Percentiles rank a stretch among this genome's conserved stretches.
Evolutionary conservation across 2,888 invertebrate genomes (phyloP).

Genomic region (Spisula subtruncata): DNA sequence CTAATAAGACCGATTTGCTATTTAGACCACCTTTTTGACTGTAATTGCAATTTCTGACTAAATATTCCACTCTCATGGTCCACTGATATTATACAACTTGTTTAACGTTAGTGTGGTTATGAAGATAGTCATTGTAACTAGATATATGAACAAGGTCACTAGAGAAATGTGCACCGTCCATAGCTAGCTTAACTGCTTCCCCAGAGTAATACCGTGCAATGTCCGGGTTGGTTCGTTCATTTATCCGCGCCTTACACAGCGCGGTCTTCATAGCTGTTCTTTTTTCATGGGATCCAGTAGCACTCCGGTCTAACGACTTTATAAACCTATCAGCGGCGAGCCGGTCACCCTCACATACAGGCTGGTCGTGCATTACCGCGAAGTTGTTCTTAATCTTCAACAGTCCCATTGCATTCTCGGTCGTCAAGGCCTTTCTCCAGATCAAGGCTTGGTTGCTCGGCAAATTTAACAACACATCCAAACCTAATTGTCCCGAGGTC

Average conservation of each 20-base stretch:
- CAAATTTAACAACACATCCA: constrained; percentile 17
- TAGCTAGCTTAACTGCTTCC: neutral
- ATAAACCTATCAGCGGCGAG: neutral
- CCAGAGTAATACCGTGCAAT: constrained; percentile 4
- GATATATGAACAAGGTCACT: constrained; percentile 16
- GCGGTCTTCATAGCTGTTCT: constrained; percentile 5
- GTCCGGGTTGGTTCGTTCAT: neutral
- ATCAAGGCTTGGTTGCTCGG: constrained; percentile 21
- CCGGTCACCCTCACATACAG: neutral
- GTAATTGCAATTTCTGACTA: too few species aligned
- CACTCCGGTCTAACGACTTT: neutral
- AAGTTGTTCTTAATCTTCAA: constrained; percentile 33
- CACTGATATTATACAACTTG: constrained; percentile 13
- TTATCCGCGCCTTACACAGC: constrained; percentile 28
- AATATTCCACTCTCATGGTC: neutral
- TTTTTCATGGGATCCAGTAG: neutral
- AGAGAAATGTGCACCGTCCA: constrained; percentile 16
- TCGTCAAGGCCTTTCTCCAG: constrained; percentile 25
- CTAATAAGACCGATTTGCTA: too few species aligned
- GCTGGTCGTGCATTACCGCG: neutral
- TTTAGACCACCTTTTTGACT: too few species aligned
- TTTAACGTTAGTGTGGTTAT: neutral
- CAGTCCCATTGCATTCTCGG: constrained; percentile 21
- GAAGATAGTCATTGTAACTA: neutral
- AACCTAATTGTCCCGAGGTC: neutral